A percentile compares a stretch with the other conserved stretches of the same genome.
Evolutionary conservation across 2,888 invertebrate genomes (phyloP).

Genomic region (Parochlus steinenii): DNA sequence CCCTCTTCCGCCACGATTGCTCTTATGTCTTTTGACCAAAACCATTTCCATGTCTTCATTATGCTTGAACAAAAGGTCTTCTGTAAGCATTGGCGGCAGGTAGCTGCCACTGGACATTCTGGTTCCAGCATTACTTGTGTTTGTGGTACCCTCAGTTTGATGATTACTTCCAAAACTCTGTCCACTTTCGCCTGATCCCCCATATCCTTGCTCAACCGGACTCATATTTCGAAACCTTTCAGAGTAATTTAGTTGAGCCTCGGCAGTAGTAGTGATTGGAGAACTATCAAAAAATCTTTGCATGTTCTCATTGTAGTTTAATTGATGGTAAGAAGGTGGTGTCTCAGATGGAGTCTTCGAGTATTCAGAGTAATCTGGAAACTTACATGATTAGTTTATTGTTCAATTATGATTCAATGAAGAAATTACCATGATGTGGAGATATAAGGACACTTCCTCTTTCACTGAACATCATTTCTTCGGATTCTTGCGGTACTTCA

Average conservation of each 20-base stretch:
- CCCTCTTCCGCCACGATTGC: constrained; percentile 31
- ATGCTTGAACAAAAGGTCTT: constrained; percentile 48
- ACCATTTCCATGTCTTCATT: constrained; percentile 70
- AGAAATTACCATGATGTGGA: constrained; percentile 64
- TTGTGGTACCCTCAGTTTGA: constrained; percentile 35
- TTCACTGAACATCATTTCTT: constrained; percentile 37
- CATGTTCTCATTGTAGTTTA: constrained; percentile 72
- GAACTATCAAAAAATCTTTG: constrained; percentile 51
- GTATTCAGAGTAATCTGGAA: no score
- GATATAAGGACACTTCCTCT: constrained; percentile 69
- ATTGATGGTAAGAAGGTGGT: constrained; percentile 66
- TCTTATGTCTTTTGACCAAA: constrained; percentile 52
- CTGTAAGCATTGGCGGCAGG: constrained; percentile 39
- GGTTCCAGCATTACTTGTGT: constrained; percentile 31
- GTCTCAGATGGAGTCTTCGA: constrained; percentile 67
- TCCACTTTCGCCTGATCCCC: constrained; percentile 35
- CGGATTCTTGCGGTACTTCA: constrained; percentile 40
- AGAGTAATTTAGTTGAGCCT: constrained; percentile 22
- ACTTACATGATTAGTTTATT: no score
- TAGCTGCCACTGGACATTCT: constrained; percentile 28
- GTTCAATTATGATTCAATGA: no score
- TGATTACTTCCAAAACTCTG: constrained; percentile 40
- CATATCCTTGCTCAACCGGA: constrained; percentile 22
- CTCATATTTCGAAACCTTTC: constrained; percentile 16
- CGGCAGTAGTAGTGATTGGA: constrained; percentile 40